phyloP scores from a whole-genome alignment of 2,113 vertebrate genomes.

The Ictalurus furcatus region DNA sequence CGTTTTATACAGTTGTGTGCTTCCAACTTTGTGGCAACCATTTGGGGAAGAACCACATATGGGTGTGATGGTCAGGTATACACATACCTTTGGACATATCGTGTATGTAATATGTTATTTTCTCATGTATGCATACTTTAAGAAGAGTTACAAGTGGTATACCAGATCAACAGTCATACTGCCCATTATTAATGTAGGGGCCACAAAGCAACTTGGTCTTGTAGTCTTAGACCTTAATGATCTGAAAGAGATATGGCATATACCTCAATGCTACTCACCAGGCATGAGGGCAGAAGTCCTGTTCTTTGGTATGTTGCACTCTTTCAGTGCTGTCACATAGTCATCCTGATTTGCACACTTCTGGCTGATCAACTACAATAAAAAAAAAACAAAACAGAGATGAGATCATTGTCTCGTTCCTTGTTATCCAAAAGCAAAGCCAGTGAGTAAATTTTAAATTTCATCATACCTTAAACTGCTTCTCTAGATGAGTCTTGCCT shows the following conservation, averaged over 20 bases:
- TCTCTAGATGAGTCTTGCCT: constrained; percentile 85
- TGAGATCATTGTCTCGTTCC: neutral
- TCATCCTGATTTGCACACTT: constrained; percentile 80
- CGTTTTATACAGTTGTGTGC: neutral
- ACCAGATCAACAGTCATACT: neutral
- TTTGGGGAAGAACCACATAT: neutral
- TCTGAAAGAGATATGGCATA: neutral
- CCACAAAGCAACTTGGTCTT: neutral
- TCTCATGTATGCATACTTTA: neutral
- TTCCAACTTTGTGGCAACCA: neutral
- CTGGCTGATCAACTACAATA: constrained; percentile 82
- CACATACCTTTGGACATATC: neutral
- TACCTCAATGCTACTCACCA: constrained; percentile 69
- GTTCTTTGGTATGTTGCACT: constrained; percentile 86
- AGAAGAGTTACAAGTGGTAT: neutral
- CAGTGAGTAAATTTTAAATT: neutral
- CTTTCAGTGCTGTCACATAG: constrained; percentile 78
- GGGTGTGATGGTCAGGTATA: neutral
- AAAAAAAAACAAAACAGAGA: neutral
- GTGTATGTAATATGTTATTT: neutral
- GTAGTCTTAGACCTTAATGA: neutral
- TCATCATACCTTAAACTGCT: constrained; percentile 87
- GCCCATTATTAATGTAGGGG: neutral
- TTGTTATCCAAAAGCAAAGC: neutral
- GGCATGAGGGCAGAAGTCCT: constrained; percentile 83